A percentile compares a stretch with the other conserved stretches of the same genome.
phyloP scores from a whole-genome alignment of 2,797 vertebrate genomes.

The Forpus xanthops region DNA sequence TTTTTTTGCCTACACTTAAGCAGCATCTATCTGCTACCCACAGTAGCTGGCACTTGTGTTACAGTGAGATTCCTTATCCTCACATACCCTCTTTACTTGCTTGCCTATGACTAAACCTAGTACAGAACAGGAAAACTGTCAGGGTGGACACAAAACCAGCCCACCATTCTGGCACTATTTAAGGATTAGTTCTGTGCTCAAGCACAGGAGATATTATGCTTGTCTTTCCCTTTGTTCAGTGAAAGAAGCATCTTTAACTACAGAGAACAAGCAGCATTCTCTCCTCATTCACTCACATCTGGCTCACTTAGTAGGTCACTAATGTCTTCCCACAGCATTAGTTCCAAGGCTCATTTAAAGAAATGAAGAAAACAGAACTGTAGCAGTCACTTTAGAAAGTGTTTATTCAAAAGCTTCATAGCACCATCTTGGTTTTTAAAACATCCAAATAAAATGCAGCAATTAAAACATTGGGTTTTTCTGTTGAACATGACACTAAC shows the following conservation, averaged over 20 bases:
- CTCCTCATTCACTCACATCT: background rate
- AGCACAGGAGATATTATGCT: background rate
- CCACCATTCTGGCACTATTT: background rate
- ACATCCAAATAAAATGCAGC: slow-evolving; percentile 76
- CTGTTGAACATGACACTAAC: slow-evolving; percentile 54
- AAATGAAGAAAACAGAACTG: background rate
- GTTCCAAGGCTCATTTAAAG: background rate
- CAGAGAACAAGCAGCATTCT: background rate
- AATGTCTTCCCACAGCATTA: background rate
- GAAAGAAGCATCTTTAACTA: background rate
- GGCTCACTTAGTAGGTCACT: background rate
- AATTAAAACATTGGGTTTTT: slow-evolving; percentile 33
- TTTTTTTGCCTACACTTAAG: background rate
- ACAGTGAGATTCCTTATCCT: background rate
- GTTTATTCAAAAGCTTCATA: slow-evolving; percentile 84
- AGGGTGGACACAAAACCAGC: background rate
- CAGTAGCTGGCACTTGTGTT: background rate
- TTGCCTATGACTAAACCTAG: background rate
- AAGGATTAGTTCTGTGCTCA: background rate
- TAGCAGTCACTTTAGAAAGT: slow-evolving; percentile 72
- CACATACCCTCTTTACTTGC: background rate
- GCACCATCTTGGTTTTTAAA: slow-evolving; percentile 80
- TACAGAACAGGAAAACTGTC: background rate
- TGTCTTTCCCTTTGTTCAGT: background rate
- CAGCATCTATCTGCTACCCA: background rate